phyloP scores from a whole-genome alignment of 2,113 vertebrate genomes.

The Erpornis zantholeuca region DNA sequence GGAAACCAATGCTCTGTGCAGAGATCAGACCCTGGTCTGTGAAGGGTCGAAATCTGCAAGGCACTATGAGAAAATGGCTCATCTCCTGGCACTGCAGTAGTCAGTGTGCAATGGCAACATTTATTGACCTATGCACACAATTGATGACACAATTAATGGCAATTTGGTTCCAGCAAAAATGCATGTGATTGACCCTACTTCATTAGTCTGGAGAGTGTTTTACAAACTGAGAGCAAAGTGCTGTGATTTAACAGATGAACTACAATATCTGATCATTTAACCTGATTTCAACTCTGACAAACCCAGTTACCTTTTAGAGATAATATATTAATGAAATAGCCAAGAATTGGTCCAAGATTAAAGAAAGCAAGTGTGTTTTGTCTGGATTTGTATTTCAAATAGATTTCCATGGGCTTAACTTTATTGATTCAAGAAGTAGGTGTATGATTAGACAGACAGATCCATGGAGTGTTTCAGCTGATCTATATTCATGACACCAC shows the following conservation, averaged over 20 bases:
- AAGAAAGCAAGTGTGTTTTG: background rate
- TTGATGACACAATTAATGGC: constrained; percentile 58
- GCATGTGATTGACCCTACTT: constrained; percentile 60
- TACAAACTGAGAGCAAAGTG: constrained; percentile 68
- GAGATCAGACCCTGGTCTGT: background rate
- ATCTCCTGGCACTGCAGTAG: constrained; percentile 27
- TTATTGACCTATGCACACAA: constrained; percentile 42
- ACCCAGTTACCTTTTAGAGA: constrained; percentile 47
- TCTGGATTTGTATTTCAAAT: constrained; percentile 43
- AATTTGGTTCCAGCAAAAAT: constrained; percentile 52
- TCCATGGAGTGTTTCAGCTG: background rate
- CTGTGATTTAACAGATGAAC: constrained; percentile 67
- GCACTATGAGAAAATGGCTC: background rate
- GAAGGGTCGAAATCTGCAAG: background rate
- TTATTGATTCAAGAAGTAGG: constrained; percentile 19
- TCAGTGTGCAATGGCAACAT: background rate
- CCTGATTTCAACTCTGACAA: constrained; percentile 60
- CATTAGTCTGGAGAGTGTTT: constrained; percentile 66
- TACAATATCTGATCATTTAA: constrained; percentile 60
- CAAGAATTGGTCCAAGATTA: constrained; percentile 25
- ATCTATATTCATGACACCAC: background rate
- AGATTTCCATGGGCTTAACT: constrained; percentile 9
- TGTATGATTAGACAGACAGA: background rate
- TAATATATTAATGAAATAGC: constrained; percentile 39
- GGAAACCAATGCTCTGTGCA: background rate